phyloP scores from a whole-genome alignment of 2,797 vertebrate species.

The Xenentodon cancila region DNA sequence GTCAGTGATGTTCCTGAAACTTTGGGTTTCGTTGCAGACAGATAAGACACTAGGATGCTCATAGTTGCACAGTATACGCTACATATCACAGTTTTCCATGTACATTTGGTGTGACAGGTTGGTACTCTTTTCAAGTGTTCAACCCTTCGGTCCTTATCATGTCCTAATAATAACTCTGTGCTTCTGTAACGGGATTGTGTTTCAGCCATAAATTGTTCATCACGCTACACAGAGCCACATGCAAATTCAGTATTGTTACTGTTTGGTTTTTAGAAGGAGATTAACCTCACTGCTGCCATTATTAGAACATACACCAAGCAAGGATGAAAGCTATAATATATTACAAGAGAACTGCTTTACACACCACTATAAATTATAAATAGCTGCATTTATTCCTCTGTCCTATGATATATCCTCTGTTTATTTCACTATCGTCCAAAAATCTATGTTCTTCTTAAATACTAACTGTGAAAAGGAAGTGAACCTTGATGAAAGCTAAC shows the following conservation, averaged over 20 bases:
- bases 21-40: constrained; percentile 28
- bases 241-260: constrained; percentile 33
- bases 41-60: constrained; percentile 26
- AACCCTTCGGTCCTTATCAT: constrained; percentile 43
- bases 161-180: constrained; percentile 36
- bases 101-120: constrained; percentile 40
- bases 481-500: constrained; percentile 53
- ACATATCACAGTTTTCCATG: constrained; percentile 38
- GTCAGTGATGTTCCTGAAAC: constrained; percentile 33
- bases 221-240: constrained; percentile 40
- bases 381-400: constrained; percentile 79
- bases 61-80: constrained; percentile 26
- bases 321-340: constrained; percentile 64
- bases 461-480: constrained; percentile 63
- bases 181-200: constrained; percentile 49
- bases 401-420: constrained; percentile 55
- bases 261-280: constrained; percentile 32
- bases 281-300: constrained; percentile 43
- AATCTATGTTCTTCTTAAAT: constrained; percentile 55
- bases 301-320: constrained; percentile 57
- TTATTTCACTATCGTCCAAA: constrained; percentile 42
- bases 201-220: constrained; percentile 46
- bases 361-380: constrained; percentile 65
- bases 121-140: constrained; percentile 42
- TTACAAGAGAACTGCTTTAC: constrained; percentile 68